A percentile compares a stretch with the other conserved stretches of the same genome.
phyloP scores from a whole-genome alignment of 2,888 invertebrate species.

The Mythimna ferrago region DNA sequence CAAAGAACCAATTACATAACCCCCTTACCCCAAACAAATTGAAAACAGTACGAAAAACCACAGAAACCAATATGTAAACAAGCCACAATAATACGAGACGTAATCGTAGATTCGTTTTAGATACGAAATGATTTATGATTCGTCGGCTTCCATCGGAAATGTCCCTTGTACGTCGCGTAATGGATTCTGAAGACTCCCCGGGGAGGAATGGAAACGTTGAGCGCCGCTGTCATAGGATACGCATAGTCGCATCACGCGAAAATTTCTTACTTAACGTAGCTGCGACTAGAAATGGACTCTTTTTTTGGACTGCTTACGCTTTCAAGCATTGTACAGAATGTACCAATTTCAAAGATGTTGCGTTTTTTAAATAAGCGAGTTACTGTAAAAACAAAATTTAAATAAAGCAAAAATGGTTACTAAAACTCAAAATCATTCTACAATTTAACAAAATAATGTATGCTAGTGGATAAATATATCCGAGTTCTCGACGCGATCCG shows the following conservation, averaged over 20 bases:
- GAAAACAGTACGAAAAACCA: conserved; percentile 4
- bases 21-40: conserved; percentile 5
- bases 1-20: not conserved
- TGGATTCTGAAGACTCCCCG: conserved; percentile 60
- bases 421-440: not conserved
- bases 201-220: conserved; percentile 57
- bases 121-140: conserved; percentile 62
- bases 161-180: conserved; percentile 60
- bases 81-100: conserved; percentile 40
- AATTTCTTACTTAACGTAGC: conserved; percentile 34
- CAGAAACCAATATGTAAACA: conserved; percentile 40
- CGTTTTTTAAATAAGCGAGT: not conserved
- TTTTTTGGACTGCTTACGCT: not conserved
- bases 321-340: not conserved
- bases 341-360: not conserved
- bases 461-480: not conserved
- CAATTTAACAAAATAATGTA: not conserved
- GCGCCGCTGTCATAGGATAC: conserved; percentile 49
- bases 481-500: too few relatives aligned
- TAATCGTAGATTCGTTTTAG: conserved; percentile 59
- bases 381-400: not conserved
- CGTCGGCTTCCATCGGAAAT: conserved; percentile 54
- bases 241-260: conserved; percentile 37
- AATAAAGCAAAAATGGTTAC: not conserved
- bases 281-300: conserved; percentile 7